Conservation (phyloP, 2,888 invertebrate species). For the Phlogophora meticulosa region DNA sequence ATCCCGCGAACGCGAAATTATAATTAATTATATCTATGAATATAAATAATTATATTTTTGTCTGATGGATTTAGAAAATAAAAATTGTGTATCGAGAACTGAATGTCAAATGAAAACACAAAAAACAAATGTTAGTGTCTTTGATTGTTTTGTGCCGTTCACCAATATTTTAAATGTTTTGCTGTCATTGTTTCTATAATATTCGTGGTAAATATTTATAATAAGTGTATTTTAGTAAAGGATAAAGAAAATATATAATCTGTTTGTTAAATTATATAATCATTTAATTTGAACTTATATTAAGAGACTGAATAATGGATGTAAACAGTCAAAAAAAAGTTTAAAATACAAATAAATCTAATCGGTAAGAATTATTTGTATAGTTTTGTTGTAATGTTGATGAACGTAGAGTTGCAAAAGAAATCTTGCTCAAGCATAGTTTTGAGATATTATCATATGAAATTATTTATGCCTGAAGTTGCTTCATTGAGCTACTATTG, state of each 20-base stretch:
- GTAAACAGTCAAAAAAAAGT: conserved; percentile 44
- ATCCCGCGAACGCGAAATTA: too few species aligned
- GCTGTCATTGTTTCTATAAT: conserved; percentile 15
- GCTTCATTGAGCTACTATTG: conserved; percentile 3
- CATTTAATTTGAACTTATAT: conserved; percentile 45
- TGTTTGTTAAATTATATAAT: conserved; percentile 48
- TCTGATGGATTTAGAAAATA: conserved; percentile 5
- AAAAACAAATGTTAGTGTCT: conserved; percentile 19
- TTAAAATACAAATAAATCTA: background rate
- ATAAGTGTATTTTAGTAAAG: background rate
- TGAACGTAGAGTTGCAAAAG: conserved; percentile 8
- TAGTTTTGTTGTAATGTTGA: conserved; percentile 20
- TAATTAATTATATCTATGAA: background rate
- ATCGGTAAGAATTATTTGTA: conserved; percentile 19
- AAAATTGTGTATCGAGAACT: background rate
- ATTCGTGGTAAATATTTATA: conserved; percentile 4
- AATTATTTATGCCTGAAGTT: background rate
- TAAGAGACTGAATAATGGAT: conserved; percentile 56
- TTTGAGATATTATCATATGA: background rate
- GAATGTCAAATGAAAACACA: conserved; percentile 25
- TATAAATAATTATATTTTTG: background rate
- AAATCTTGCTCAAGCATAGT: conserved; percentile 38
- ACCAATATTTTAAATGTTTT: conserved; percentile 13
- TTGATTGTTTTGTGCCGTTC: conserved; percentile 21
- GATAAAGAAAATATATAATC: conserved; percentile 4